These are phyloP conservation scores for Oegoconia quadripuncta DNA, from an alignment of 2,888 invertebrate species.

Conservation along the genomic window DNA sequence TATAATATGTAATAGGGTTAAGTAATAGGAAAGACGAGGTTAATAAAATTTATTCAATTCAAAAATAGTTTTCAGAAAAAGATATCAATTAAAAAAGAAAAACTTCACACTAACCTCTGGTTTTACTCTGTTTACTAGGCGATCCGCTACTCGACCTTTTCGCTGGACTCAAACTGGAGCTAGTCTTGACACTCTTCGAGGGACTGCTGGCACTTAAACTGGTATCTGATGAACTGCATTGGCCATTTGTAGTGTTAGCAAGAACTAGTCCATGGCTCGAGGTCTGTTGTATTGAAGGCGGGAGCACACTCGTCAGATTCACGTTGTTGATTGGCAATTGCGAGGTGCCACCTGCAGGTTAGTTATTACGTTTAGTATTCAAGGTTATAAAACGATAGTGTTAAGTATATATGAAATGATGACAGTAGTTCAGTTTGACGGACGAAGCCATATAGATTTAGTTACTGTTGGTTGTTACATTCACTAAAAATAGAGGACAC, in stretches of 20 bases:
- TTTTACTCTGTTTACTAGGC: constrained; percentile 87
- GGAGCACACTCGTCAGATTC: constrained; percentile 52
- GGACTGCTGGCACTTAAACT: constrained; percentile 87
- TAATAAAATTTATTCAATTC: too few relatives aligned
- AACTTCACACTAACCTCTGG: constrained; percentile 81
- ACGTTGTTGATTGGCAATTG: constrained; percentile 63
- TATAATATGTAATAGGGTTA: too few relatives aligned
- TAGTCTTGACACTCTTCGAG: constrained; percentile 91
- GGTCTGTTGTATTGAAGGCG: constrained; percentile 56
- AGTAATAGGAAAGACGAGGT: too few relatives aligned
- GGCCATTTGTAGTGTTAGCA: constrained; percentile 59
- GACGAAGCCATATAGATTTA: too few relatives aligned
- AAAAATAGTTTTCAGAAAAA: not conserved
- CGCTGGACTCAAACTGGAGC: constrained; percentile 90
- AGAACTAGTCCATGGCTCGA: constrained; percentile 50
- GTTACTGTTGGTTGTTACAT: not conserved
- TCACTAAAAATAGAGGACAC: too few relatives aligned
- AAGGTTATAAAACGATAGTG: not conserved
- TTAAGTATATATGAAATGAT: not conserved
- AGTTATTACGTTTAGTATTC: not conserved
- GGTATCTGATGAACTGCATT: constrained; percentile 73
- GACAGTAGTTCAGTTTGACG: too few relatives aligned
- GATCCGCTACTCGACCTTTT: constrained; percentile 91
- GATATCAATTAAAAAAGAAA: not conserved
- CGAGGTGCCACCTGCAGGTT: constrained; percentile 40